Evolutionary conservation across 2,113 vertebrate species (phyloP).

Genomic region (Stercorarius parasiticus): DNA sequence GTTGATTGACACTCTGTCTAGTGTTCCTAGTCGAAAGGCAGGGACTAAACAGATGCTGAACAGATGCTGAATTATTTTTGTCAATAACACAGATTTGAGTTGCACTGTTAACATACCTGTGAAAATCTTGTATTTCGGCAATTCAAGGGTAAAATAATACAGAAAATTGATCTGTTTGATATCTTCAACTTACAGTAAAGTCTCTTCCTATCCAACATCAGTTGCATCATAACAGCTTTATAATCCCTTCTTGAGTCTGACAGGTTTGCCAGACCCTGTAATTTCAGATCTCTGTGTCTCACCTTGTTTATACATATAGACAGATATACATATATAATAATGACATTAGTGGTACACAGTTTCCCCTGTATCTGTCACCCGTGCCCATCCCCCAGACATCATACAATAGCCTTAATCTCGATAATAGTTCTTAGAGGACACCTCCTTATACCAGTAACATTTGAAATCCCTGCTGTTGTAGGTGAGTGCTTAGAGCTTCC

Average conservation of each 20-base stretch:
- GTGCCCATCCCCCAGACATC: accelerated
- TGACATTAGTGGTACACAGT: not conserved
- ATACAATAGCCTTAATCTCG: not conserved
- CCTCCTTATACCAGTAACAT: not conserved
- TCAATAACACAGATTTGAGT: not conserved
- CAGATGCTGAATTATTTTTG: not conserved
- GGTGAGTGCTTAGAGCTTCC: not conserved
- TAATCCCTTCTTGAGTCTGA: not conserved
- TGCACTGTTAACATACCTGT: not conserved
- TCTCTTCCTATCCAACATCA: not conserved
- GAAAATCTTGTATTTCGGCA: not conserved
- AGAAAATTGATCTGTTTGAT: accelerated
- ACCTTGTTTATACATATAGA: not conserved
- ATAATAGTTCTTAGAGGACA: not conserved
- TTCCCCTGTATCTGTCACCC: not conserved
- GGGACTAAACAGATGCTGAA: not conserved
- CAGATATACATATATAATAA: not conserved
- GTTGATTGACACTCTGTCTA: not conserved
- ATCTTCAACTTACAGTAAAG: not conserved
- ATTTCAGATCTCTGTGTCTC: not conserved
- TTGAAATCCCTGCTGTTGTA: not conserved
- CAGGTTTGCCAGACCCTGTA: not conserved
- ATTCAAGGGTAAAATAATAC: not conserved
- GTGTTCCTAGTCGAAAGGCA: not conserved
- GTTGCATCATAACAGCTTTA: not conserved